These are phyloP conservation scores for Drosophila repleta DNA, from an alignment of 1,140 invertebrate genomes.

Conservation along the genomic window DNA sequence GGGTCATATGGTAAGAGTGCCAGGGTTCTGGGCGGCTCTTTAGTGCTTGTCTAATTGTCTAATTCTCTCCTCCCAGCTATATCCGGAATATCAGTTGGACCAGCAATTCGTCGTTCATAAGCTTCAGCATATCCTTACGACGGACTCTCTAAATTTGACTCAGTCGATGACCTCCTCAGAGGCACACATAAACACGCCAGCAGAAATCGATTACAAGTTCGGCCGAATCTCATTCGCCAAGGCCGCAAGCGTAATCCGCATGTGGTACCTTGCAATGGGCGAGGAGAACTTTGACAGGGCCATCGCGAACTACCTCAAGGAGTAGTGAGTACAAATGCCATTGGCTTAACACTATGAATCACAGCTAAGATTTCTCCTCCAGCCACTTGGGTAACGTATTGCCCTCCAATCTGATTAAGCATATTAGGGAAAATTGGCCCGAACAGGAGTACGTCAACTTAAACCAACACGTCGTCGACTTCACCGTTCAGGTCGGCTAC, in stretches of 20 bases:
- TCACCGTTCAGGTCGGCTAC: conserved; percentile 95
- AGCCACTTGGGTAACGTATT: conserved; percentile 31
- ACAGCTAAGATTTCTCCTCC: neutral
- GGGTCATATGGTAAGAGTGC: conserved; percentile 84
- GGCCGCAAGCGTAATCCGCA: conserved; percentile 89
- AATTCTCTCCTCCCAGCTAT: conserved; percentile 35
- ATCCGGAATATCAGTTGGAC: conserved; percentile 83
- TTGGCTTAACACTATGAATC: neutral
- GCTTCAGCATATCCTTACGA: conserved; percentile 86
- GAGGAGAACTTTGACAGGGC: conserved; percentile 86
- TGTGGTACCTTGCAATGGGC: conserved; percentile 89
- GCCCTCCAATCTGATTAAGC: conserved; percentile 36
- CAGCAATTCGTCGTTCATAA: conserved; percentile 86
- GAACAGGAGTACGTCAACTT: conserved; percentile 14
- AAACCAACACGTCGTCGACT: conserved; percentile 86
- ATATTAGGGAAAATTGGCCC: conserved; percentile 38
- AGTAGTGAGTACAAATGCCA: conserved; percentile 75
- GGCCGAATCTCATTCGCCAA: conserved; percentile 86
- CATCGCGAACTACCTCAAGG: conserved; percentile 86
- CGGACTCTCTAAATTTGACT: conserved; percentile 87
- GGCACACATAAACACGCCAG: conserved; percentile 76
- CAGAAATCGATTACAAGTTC: conserved; percentile 85
- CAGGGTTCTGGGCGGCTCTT: no score
- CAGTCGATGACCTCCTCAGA: conserved; percentile 85
- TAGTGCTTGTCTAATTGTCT: no score